These are phyloP conservation scores for Helarctos malayanus DNA, from an alignment of 2,797 vertebrate genomes.

Conservation along the genomic window DNA sequence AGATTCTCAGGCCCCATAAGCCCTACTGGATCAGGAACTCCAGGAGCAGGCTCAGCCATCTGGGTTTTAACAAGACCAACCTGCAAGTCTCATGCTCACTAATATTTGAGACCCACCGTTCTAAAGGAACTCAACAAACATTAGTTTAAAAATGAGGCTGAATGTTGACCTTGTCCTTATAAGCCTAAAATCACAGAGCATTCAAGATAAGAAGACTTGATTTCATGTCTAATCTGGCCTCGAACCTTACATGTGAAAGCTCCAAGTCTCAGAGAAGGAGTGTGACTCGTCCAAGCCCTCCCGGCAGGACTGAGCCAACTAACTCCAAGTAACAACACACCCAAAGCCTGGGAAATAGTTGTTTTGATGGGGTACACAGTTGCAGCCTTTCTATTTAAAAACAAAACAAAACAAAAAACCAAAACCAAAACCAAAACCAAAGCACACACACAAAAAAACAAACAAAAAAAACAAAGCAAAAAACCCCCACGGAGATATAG, in stretches of 20 bases:
- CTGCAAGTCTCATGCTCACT: background rate
- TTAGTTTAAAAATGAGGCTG: background rate
- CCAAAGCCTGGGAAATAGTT: background rate
- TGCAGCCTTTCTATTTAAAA: background rate
- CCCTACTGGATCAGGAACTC: background rate
- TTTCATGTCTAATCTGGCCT: background rate
- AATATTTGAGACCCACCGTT: background rate
- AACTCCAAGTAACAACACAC: background rate
- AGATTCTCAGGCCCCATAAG: background rate
- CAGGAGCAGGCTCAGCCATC: background rate
- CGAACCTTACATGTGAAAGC: background rate
- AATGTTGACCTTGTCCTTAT: background rate
- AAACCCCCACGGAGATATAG: background rate
- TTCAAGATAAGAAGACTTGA: slow-evolving; percentile 4
- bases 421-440: background rate
- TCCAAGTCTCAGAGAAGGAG: background rate
- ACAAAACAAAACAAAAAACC: background rate
- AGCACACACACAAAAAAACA: background rate
- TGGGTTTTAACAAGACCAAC: slow-evolving; percentile 1
- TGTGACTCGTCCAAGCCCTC: background rate
- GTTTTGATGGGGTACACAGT: background rate
- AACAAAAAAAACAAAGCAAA: background rate
- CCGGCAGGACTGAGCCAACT: background rate
- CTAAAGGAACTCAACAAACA: background rate
- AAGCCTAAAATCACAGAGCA: background rate